A percentile compares a stretch with the other conserved stretches of the same genome.
Evolutionary conservation across 2,797 vertebrate species (phyloP).

Genomic region (Sebastolobus altivelis): DNA sequence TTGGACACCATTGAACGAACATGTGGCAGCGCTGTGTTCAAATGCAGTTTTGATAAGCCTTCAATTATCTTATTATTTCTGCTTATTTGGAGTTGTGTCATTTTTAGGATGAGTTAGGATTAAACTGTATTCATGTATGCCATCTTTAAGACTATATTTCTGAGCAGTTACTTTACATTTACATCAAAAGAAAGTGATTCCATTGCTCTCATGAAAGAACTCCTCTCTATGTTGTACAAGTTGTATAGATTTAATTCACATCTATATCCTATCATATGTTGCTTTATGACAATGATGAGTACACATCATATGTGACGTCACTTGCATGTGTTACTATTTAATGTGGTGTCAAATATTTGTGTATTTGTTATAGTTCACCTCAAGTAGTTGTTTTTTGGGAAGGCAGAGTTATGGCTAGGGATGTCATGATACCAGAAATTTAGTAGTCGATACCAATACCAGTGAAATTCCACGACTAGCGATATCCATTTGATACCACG

Average conservation of each 20-base stretch:
- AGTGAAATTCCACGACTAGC: too few species aligned
- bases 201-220: background rate
- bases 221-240: background rate
- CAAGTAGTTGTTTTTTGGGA: background rate
- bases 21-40: background rate
- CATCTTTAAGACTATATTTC: background rate
- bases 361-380: background rate
- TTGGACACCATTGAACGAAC: conserved; percentile 11
- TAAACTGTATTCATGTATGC: background rate
- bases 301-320: background rate
- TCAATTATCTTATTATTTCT: background rate
- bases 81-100: background rate
- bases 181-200: background rate
- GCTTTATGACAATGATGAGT: background rate
- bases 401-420: background rate
- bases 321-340: background rate
- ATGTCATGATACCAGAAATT: too few species aligned
- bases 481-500: too few species aligned
- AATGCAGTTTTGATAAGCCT: too few species aligned
- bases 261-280: background rate
- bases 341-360: background rate
- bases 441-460: too few species aligned
- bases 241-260: background rate
- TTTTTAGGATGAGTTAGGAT: background rate
- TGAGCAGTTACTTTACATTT: background rate